phyloP scores from a whole-genome alignment of 1,140 invertebrate genomes.

The Vollenhovia emeryi region DNA sequence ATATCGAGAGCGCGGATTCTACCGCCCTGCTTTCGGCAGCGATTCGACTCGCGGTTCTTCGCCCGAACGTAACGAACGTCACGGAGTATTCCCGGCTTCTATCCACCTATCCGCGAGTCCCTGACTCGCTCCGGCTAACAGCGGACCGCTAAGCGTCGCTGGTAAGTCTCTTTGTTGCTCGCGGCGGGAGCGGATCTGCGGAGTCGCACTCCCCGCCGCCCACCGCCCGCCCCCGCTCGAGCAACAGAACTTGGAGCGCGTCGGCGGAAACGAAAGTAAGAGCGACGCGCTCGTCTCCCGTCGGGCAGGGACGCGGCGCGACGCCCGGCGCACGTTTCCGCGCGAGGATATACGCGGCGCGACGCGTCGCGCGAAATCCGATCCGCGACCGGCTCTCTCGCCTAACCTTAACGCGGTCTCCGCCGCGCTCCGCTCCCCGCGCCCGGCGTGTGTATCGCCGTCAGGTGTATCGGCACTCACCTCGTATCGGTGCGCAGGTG shows the following conservation, averaged over 20 bases:
- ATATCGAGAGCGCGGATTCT: no score
- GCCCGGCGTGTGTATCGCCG: neutral
- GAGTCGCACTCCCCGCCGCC: neutral
- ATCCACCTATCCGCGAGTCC: neutral
- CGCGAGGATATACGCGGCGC: neutral
- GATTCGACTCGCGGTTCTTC: neutral
- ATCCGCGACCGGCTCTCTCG: conserved; percentile 22
- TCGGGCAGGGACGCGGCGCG: neutral
- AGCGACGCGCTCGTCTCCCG: conserved; percentile 9
- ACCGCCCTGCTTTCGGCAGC: neutral
- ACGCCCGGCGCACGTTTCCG: neutral
- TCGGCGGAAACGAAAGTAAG: conserved; percentile 43
- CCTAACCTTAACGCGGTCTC: conserved; percentile 43
- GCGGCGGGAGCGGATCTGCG: neutral
- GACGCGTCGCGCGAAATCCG: neutral
- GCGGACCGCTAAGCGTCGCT: neutral
- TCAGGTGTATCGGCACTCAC: conserved; percentile 43
- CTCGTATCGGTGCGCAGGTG: conserved; percentile 29
- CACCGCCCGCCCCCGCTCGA: no score
- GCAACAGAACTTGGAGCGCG: neutral
- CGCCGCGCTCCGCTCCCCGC: neutral
- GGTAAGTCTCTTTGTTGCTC: neutral
- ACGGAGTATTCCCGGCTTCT: no score
- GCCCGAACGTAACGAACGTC: no score
- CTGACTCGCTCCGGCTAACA: neutral